These are phyloP conservation scores for Blennius ocellaris DNA, from an alignment of 2,113 vertebrate species.

Conservation along the genomic window DNA sequence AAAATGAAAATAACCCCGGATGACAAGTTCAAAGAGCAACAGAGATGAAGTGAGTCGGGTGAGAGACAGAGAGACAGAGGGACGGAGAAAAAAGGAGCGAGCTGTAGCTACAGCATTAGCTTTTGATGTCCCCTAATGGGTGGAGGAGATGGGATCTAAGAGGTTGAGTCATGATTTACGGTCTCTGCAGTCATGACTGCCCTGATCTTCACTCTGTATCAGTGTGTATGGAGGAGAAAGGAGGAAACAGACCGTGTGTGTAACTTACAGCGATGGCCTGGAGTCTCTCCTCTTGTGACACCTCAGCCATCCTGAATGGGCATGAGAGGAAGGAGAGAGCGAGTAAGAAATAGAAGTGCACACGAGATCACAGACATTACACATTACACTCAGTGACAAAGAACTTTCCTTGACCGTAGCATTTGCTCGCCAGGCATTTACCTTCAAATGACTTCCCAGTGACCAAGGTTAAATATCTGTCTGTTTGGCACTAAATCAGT, in stretches of 20 bases:
- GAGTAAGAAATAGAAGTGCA: slow-evolving; percentile 8
- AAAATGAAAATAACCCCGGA: neutral
- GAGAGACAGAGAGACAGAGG: slow-evolving; percentile 16
- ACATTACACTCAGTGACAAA: slow-evolving; percentile 17
- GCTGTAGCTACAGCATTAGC: slow-evolving; percentile 53
- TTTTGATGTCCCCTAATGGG: slow-evolving; percentile 57
- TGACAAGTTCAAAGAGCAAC: neutral
- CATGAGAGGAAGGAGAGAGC: slow-evolving; percentile 16
- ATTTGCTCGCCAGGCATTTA: slow-evolving; percentile 21
- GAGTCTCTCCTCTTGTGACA: slow-evolving; percentile 84
- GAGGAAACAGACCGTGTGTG: slow-evolving; percentile 1
- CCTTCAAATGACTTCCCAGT: slow-evolving; percentile 38
- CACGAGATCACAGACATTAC: slow-evolving; percentile 4
- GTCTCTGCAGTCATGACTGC: slow-evolving; percentile 25
- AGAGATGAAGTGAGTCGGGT: slow-evolving; percentile 4
- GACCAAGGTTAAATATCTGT: slow-evolving; percentile 57
- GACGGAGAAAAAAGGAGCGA: slow-evolving; percentile 14
- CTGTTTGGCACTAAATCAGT: slow-evolving; percentile 45
- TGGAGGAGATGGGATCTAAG: slow-evolving; percentile 62
- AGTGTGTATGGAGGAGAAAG: slow-evolving; percentile 10
- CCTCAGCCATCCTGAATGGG: slow-evolving; percentile 82
- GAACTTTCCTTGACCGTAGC: slow-evolving; percentile 14
- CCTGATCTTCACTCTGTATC: slow-evolving; percentile 26
- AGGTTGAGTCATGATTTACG: slow-evolving; percentile 66
- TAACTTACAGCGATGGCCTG: slow-evolving; percentile 84